Percentiles rank a stretch among this genome's conserved stretches.
These are phyloP conservation scores for Lichenostomus cassidix DNA, from an alignment of 2,113 vertebrate genomes.

Conservation along the genomic window DNA sequence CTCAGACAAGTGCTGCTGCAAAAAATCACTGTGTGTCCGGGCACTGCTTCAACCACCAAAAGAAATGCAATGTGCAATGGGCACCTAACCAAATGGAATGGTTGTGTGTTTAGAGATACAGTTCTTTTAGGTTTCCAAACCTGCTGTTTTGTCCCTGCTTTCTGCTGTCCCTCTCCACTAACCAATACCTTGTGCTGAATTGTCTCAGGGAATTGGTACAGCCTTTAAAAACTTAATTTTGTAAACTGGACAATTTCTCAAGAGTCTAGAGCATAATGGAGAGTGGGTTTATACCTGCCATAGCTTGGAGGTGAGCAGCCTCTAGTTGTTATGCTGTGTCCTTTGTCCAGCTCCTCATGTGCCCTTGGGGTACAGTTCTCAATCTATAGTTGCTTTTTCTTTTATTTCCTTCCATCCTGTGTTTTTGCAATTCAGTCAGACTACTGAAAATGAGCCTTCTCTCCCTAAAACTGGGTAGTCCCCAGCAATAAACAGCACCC, in stretches of 20 bases:
- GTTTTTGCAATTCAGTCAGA: background rate
- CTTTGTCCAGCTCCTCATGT: background rate
- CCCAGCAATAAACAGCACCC: background rate
- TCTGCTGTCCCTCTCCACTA: background rate
- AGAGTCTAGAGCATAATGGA: background rate
- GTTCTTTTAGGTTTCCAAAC: background rate
- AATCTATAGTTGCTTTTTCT: background rate
- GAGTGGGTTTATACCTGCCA: background rate
- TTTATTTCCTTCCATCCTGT: background rate
- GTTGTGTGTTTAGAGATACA: background rate
- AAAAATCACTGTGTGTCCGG: background rate
- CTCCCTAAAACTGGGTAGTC: background rate
- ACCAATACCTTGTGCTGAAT: background rate
- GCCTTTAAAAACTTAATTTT: background rate
- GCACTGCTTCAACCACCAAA: background rate
- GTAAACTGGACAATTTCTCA: background rate
- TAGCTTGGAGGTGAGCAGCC: background rate
- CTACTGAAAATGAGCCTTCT: background rate
- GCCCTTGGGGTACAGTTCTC: background rate
- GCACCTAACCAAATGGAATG: background rate
- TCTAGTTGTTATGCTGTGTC: background rate
- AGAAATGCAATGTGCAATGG: fast-evolving
- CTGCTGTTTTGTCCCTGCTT: background rate
- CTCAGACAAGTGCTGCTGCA: background rate
- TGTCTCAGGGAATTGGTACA: background rate